Percentiles rank a stretch among this genome's conserved stretches.
Conservation (phyloP, 2,797 vertebrate genomes). For the Leuciscus waleckii region DNA sequence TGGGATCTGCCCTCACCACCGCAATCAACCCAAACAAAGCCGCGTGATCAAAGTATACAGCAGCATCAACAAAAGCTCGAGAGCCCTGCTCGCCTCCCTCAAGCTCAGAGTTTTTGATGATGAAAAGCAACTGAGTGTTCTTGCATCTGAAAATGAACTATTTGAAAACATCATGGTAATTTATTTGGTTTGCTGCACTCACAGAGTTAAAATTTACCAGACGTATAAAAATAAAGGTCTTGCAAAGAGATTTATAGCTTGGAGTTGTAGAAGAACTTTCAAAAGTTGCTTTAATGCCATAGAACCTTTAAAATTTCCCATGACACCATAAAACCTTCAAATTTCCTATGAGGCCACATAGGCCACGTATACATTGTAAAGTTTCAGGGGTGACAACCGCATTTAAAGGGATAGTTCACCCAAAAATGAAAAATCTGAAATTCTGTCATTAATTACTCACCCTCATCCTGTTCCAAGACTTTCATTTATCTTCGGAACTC, state of each 20-base stretch:
- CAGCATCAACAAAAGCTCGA: slow-evolving; percentile 51
- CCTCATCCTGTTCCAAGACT: too few relatives aligned
- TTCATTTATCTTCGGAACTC: too few relatives aligned
- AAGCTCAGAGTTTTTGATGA: slow-evolving; percentile 46
- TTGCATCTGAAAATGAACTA: slow-evolving; percentile 46
- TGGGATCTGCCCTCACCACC: slow-evolving; percentile 43
- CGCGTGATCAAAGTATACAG: slow-evolving; percentile 56
- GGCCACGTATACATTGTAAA: too few relatives aligned
- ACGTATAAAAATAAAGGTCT: not conserved
- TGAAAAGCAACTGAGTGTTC: slow-evolving; percentile 50
- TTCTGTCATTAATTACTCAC: too few relatives aligned
- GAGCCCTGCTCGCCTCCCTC: slow-evolving; percentile 42
- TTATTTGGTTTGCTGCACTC: slow-evolving; percentile 27
- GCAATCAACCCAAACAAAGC: slow-evolving; percentile 56
- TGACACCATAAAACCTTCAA: not conserved
- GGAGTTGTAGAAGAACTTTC: not conserved
- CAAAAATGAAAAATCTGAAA: too few relatives aligned
- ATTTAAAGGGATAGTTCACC: not conserved
- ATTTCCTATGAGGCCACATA: not conserved
- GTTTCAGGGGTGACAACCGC: not conserved
- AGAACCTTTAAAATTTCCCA: not conserved
- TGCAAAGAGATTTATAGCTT: not conserved
- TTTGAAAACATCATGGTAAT: slow-evolving; percentile 48
- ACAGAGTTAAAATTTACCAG: not conserved
- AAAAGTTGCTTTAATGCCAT: not conserved